These are phyloP conservation scores for Crotalus horridus DNA, from an alignment of 2,113 vertebrate genomes.

Conservation along the genomic window DNA sequence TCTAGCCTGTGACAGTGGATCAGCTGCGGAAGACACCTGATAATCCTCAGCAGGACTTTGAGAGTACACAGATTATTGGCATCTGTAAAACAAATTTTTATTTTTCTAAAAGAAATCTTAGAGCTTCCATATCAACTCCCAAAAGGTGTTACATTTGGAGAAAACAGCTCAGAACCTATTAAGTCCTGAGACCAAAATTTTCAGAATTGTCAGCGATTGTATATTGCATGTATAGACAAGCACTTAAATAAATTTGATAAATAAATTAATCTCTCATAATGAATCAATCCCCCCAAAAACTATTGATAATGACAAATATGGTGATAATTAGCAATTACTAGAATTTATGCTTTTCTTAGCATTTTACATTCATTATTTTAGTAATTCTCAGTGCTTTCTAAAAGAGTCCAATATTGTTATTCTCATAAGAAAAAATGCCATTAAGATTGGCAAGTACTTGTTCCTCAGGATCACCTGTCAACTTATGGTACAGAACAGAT, in stretches of 20 bases:
- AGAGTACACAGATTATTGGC: neutral
- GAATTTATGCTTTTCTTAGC: neutral
- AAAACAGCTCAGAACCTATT: neutral
- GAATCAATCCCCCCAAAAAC: neutral
- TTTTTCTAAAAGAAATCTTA: neutral
- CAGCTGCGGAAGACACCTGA: neutral
- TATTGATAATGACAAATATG: neutral
- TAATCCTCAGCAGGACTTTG: neutral
- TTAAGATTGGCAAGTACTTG: neutral
- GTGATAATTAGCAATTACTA: neutral
- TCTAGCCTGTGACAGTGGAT: neutral
- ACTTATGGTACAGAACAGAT: neutral
- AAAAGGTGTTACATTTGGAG: neutral
- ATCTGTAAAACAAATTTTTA: neutral
- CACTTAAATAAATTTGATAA: neutral
- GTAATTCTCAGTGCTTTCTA: neutral
- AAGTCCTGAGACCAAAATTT: neutral
- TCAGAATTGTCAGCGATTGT: neutral
- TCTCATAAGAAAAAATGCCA: neutral
- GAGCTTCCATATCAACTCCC: neutral
- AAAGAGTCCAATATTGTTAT: neutral
- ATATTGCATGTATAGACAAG: neutral
- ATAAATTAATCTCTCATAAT: neutral
- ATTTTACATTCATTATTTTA: neutral
- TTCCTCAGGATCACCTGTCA: neutral